A percentile compares a stretch with the other conserved stretches of the same genome.
These are phyloP conservation scores for Drosophila maculinotata DNA, from an alignment of 2,888 invertebrate species.

Conservation along the genomic window DNA sequence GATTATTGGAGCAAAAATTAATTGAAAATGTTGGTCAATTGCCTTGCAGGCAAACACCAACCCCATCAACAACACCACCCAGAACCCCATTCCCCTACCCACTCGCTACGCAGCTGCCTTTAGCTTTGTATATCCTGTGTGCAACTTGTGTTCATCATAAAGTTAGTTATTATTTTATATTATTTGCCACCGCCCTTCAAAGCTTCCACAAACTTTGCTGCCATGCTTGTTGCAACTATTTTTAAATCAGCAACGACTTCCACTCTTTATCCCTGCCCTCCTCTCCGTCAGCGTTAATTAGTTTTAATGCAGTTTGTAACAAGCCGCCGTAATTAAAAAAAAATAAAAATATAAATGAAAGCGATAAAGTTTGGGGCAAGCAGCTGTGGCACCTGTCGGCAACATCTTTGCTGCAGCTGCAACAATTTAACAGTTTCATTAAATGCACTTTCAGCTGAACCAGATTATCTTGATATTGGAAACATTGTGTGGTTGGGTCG, in stretches of 20 bases:
- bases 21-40: constrained; percentile 84
- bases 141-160: constrained; percentile 43
- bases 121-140: constrained; percentile 20
- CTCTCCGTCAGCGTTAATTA: constrained; percentile 55
- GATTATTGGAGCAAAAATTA: constrained; percentile 84
- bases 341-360: constrained; percentile 1
- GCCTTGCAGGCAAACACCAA: constrained; percentile 59
- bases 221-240: constrained; percentile 37
- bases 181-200: constrained; percentile 32
- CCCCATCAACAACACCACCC: background rate
- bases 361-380: background rate
- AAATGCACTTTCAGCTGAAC: constrained; percentile 25
- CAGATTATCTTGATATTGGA: constrained; percentile 6
- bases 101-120: constrained; percentile 25
- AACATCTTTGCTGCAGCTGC: background rate
- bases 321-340: constrained; percentile 12
- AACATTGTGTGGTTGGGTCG: background rate
- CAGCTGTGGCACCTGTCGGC: background rate
- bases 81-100: too few relatives aligned
- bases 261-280: background rate
- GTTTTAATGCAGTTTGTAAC: constrained; percentile 63
- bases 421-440: background rate
- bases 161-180: constrained; percentile 56
- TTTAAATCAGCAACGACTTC: constrained; percentile 22
- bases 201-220: constrained; percentile 26